Evolutionary conservation across 2,113 vertebrate species (phyloP).

Genomic region (Scytalopus superciliaris): DNA sequence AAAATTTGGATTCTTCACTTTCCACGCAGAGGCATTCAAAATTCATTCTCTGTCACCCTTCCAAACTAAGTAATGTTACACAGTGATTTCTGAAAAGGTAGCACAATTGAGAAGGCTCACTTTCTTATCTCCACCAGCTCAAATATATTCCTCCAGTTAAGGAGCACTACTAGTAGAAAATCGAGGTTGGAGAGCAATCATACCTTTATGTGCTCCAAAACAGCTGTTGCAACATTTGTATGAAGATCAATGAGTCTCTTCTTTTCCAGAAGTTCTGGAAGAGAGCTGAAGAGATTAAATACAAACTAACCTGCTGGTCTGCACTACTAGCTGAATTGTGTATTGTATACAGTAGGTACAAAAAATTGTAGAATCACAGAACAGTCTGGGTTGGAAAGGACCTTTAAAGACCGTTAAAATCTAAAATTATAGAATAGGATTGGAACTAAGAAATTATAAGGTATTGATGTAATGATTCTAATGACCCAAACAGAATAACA

Average conservation of each 20-base stretch:
- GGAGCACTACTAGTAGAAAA: not conserved
- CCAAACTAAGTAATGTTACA: not conserved
- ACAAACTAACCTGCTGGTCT: constrained; percentile 53
- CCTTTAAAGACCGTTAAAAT: not conserved
- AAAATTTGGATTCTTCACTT: not conserved
- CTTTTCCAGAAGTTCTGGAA: constrained; percentile 97
- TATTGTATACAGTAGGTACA: not conserved
- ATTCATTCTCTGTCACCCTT: not conserved
- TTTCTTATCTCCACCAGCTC: not conserved
- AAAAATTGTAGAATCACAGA: not conserved
- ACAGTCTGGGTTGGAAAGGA: not conserved
- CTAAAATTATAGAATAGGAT: not conserved
- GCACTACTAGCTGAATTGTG: not conserved
- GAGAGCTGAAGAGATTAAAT: constrained; percentile 83
- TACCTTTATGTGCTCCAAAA: constrained; percentile 98
- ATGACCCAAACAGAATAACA: not conserved
- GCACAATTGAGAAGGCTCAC: not conserved
- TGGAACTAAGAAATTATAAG: not conserved
- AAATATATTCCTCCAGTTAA: not conserved
- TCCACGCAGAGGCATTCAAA: not conserved
- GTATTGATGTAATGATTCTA: not conserved
- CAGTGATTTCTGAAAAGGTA: not conserved
- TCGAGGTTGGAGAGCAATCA: not conserved
- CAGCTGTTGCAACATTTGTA: constrained; percentile 96
- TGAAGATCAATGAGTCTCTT: constrained; percentile 97